Evolutionary conservation across 2,797 vertebrate genomes (phyloP).

Genomic region (Microctenopoma lineatum): DNA sequence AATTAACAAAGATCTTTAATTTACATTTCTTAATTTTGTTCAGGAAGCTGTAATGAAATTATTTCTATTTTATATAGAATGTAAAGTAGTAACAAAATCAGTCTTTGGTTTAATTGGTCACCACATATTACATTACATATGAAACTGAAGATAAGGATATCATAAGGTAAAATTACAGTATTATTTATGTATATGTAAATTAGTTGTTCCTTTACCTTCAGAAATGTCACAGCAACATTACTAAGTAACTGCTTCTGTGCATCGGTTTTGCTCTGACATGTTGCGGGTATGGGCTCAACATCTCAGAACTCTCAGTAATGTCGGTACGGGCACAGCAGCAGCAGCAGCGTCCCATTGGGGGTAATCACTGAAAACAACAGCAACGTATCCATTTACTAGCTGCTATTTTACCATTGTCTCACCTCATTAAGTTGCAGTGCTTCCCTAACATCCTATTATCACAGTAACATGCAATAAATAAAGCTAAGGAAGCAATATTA

Average conservation of each 20-base stretch:
- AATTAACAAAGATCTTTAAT: background rate
- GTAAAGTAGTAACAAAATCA: background rate
- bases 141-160: background rate
- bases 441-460: conserved; percentile 67
- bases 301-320: background rate
- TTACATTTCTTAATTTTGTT: background rate
- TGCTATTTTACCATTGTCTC: conserved; percentile 66
- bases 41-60: background rate
- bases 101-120: background rate
- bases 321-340: conserved; percentile 37
- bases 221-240: background rate
- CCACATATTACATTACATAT: background rate
- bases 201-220: background rate
- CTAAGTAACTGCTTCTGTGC: background rate
- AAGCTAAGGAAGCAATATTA: conserved; percentile 56
- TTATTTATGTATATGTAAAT: background rate
- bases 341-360: conserved; percentile 48
- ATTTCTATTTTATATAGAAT: background rate
- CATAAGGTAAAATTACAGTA: background rate
- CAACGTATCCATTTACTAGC: conserved; percentile 67
- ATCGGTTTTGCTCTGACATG: conserved; percentile 27
- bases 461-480: conserved; percentile 68
- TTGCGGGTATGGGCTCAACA: background rate
- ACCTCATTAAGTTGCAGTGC: conserved; percentile 69
- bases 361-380: conserved; percentile 59